A percentile compares a stretch with the other conserved stretches of the same genome.
These are phyloP conservation scores for Tenrec ecaudatus DNA, from an alignment of 2,113 vertebrate species.

Conservation along the genomic window DNA sequence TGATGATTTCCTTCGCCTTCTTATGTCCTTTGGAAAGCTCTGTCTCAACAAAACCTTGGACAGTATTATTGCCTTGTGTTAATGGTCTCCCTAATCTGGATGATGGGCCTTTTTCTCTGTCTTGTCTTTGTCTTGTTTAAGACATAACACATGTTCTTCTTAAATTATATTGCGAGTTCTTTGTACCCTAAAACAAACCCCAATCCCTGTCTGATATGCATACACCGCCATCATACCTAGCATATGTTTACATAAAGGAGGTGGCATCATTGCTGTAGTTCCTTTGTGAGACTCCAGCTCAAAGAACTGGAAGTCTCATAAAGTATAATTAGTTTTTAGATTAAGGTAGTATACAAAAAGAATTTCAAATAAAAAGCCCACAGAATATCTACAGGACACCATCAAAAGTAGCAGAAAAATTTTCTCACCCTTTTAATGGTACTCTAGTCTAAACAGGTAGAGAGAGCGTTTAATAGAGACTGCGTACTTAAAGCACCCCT, in stretches of 20 bases:
- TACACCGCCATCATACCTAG: too few relatives aligned
- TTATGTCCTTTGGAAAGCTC: too few relatives aligned
- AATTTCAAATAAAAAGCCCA: neutral
- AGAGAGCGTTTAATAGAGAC: neutral
- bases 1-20: too few relatives aligned
- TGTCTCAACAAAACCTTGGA: too few relatives aligned
- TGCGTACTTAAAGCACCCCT: neutral
- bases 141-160: too few relatives aligned
- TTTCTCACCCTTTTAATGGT: neutral
- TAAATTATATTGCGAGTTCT: too few relatives aligned
- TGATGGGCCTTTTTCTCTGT: too few relatives aligned
- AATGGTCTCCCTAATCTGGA: too few relatives aligned
- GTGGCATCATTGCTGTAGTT: neutral
- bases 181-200: too few relatives aligned
- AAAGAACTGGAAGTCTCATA: neutral
- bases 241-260: neutral
- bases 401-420: neutral
- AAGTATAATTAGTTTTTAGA: slow-evolving; percentile 34
- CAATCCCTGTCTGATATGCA: neutral
- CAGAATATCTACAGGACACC: neutral
- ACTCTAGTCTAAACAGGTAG: neutral
- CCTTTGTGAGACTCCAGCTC: slow-evolving; percentile 11
- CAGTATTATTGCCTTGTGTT: too few relatives aligned
- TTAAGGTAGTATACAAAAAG: neutral
- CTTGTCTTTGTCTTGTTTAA: too few relatives aligned